Evolutionary conservation across 2,888 invertebrate genomes (phyloP).

Genomic region (Tinea trinotella): DNA sequence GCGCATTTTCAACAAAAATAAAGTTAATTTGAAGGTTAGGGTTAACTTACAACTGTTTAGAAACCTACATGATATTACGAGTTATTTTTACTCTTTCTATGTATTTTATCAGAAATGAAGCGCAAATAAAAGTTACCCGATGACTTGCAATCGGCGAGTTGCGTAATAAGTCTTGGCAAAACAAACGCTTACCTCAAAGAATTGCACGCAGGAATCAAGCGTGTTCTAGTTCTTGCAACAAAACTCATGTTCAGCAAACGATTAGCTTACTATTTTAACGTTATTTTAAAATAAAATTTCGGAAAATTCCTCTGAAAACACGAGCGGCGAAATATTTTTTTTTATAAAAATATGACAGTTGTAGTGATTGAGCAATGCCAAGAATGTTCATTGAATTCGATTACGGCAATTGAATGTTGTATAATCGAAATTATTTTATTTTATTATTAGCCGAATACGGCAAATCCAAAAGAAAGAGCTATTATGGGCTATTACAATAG

Average conservation of each 20-base stretch:
- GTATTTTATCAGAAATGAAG: too few species aligned
- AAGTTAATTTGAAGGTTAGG: too few species aligned
- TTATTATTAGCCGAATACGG: too few species aligned
- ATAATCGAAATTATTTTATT: too few species aligned
- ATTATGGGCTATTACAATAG: too few species aligned
- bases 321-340: conserved; percentile 21
- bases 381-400: background rate
- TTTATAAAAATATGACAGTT: conserved; percentile 20
- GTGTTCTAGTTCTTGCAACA: conserved; percentile 38
- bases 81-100: too few species aligned
- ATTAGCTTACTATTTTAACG: conserved; percentile 18
- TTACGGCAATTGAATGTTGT: background rate
- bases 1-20: background rate
- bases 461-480: too few species aligned
- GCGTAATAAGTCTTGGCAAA: conserved; percentile 50
- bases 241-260: conserved; percentile 39
- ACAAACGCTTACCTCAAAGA: conserved; percentile 45
- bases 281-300: conserved; percentile 20
- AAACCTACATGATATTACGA: too few species aligned
- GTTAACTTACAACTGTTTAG: too few species aligned
- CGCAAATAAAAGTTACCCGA: too few species aligned
- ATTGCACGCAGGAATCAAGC: conserved; percentile 40
- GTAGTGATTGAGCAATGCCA: conserved; percentile 8
- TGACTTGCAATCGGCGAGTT: conserved; percentile 27
- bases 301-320: conserved; percentile 18